Percentiles rank a stretch among this genome's conserved stretches.
Conservation (phyloP, 2,888 invertebrate genomes). For the Mesorhabditis belari region DNA sequence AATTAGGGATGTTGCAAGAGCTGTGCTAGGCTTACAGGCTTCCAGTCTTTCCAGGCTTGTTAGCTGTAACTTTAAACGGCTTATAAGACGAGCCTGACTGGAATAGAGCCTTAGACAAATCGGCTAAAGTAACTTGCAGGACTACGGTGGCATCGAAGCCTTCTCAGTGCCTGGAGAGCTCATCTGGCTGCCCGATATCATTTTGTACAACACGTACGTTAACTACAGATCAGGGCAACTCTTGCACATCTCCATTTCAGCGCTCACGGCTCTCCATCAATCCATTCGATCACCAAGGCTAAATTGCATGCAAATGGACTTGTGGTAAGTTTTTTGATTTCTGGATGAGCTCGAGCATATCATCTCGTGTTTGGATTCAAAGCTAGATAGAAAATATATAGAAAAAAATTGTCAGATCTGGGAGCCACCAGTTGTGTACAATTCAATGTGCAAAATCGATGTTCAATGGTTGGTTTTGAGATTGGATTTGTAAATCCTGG, state of each 20-base stretch:
- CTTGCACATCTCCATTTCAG: slow-evolving; percentile 12
- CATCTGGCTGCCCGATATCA: slow-evolving; percentile 38
- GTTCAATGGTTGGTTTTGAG: slow-evolving; percentile 34
- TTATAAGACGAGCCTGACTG: too few species aligned
- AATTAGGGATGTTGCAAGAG: too few species aligned
- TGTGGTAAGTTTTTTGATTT: slow-evolving; percentile 14
- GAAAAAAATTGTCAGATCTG: slow-evolving; percentile 15
- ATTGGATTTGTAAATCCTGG: neutral
- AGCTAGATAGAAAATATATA: neutral
- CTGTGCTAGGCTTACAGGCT: too few species aligned
- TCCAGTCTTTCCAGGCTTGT: too few species aligned
- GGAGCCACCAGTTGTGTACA: slow-evolving; percentile 48
- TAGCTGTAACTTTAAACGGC: too few species aligned
- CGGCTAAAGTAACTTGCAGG: too few species aligned
- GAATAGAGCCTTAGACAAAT: too few species aligned
- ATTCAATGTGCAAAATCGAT: slow-evolving; percentile 50
- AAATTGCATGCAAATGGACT: slow-evolving; percentile 37
- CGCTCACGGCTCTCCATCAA: slow-evolving; percentile 49
- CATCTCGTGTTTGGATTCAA: neutral
- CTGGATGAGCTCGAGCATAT: neutral
- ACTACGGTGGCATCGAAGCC: neutral
- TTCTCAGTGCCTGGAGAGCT: neutral
- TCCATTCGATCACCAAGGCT: slow-evolving; percentile 41
- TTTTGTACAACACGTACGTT: slow-evolving; percentile 44
- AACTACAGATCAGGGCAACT: neutral